A percentile compares a stretch with the other conserved stretches of the same genome.
These are phyloP conservation scores for Poeciliopsis turrubarensis DNA, from an alignment of 2,113 vertebrate species.

Conservation along the genomic window DNA sequence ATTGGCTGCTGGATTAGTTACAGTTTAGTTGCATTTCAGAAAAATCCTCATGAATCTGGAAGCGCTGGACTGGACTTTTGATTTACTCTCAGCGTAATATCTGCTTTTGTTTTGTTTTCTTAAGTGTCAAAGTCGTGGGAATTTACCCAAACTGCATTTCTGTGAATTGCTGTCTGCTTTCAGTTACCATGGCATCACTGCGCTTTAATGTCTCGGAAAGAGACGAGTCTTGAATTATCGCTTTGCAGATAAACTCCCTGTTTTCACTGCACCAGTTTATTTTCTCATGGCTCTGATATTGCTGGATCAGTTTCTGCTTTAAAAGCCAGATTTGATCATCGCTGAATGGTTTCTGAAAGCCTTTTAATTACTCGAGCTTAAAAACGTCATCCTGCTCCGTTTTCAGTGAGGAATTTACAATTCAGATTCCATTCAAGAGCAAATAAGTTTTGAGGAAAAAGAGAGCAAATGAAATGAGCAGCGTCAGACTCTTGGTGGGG, in stretches of 20 bases:
- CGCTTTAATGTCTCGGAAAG: neutral
- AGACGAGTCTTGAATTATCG: neutral
- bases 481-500: slow-evolving; percentile 3
- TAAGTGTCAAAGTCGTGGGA: neutral
- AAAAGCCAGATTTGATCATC: slow-evolving; percentile 1
- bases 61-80: neutral
- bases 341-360: slow-evolving; percentile 31
- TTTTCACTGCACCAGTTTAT: too few species aligned
- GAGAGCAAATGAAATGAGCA: slow-evolving; percentile 33
- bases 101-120: neutral
- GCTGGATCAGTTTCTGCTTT: slow-evolving; percentile 6
- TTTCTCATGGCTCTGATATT: neutral
- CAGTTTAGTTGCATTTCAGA: too few species aligned
- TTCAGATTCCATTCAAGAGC: slow-evolving; percentile 26
- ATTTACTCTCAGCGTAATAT: neutral
- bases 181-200: neutral
- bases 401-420: slow-evolving; percentile 57
- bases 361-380: slow-evolving; percentile 48
- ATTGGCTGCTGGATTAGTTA: too few species aligned
- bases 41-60: too few species aligned
- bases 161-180: neutral
- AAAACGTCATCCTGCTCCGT: slow-evolving; percentile 42
- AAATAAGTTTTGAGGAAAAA: slow-evolving; percentile 3
- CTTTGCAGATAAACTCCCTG: neutral
- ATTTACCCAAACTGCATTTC: neutral